Percentiles rank a stretch among this genome's conserved stretches.
These are phyloP conservation scores for Eupristina koningsbergeri DNA, from an alignment of 1,140 invertebrate genomes.

Conservation along the genomic window DNA sequence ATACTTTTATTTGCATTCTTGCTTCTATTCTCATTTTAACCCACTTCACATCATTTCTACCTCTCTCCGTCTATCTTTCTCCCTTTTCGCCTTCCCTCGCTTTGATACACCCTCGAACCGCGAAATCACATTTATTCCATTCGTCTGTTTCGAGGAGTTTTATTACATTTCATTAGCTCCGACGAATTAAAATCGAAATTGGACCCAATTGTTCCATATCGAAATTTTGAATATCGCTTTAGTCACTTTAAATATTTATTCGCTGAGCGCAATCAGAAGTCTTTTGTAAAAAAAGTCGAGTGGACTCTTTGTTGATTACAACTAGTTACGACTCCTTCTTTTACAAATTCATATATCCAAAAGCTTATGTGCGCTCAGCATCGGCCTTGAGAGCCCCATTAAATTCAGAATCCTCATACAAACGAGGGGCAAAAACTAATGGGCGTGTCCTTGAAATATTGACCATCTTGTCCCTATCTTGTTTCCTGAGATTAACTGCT, in stretches of 20 bases:
- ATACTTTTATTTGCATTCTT: conserved; percentile 21
- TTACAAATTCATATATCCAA: no score
- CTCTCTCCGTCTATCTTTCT: neutral
- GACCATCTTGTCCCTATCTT: neutral
- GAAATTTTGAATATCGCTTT: neutral
- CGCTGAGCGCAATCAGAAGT: neutral
- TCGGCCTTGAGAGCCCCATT: no score
- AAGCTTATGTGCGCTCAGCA: no score
- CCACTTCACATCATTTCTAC: neutral
- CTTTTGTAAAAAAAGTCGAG: no score
- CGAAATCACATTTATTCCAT: conserved; percentile 11
- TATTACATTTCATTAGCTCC: conserved; percentile 27
- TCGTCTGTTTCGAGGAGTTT: neutral
- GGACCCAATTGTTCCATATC: neutral
- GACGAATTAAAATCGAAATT: conserved; percentile 5
- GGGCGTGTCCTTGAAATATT: neutral
- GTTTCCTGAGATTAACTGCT: conserved; percentile 15
- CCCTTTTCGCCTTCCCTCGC: no score
- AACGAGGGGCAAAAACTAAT: no score
- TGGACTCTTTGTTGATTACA: no score
- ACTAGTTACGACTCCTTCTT: no score
- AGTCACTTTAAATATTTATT: conserved; percentile 17
- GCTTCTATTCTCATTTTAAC: neutral
- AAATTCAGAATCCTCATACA: no score
- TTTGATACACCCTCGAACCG: neutral